Base-by-base conservation (phyloP, 2,888 invertebrate species). In the Napeogenes inachia region DNA sequence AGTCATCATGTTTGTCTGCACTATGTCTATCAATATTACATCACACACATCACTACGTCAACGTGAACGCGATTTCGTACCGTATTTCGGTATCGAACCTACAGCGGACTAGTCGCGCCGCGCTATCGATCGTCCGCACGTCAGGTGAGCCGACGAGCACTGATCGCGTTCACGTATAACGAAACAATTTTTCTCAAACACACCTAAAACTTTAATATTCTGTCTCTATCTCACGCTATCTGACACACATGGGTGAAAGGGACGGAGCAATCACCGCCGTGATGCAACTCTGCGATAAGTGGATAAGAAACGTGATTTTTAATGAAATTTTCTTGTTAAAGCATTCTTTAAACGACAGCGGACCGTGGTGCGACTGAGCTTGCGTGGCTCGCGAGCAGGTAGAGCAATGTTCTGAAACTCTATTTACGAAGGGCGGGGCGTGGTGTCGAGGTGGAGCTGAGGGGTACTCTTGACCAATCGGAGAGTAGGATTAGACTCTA, bases 1-100 rank as follows among this genome's bases (percentile, higher is more conserved):
- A 92, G 93, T 94, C 94, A 94, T 94, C 94, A 94, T 94, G 87
- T 84, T 85, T 85, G 75, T 81, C 81, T 80, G 81, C 77, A 75
- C 76, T 54, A 21, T 21, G 78, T 72, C 78, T 83, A 78, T 83
- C 82, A 81, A 82, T 80, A 81, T 66, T 81, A 86, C 80, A 82
- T 80, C 81, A 82, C 85, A 82, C 87, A 88, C 88, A 85, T 81
- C 87, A 87, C 89, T 83, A 77, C 64, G 68, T 67, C 73, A 13
- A 68, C 70, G 62, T 38, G 45, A 45, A 58, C 63, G 67, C 50
- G 66, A 54, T 35, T 47, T 57, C 70, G 67, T 56, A 45, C 38
- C 53, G 46, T 35, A 46, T 32, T 59, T 66, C 60, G 66, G 61
- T 56, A 54, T 55, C 59, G 62, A 57, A 61, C n/a, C 38, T 54